Evolutionary conservation across 2,888 invertebrate genomes (phyloP).

Genomic region (Calameuta idolon): DNA sequence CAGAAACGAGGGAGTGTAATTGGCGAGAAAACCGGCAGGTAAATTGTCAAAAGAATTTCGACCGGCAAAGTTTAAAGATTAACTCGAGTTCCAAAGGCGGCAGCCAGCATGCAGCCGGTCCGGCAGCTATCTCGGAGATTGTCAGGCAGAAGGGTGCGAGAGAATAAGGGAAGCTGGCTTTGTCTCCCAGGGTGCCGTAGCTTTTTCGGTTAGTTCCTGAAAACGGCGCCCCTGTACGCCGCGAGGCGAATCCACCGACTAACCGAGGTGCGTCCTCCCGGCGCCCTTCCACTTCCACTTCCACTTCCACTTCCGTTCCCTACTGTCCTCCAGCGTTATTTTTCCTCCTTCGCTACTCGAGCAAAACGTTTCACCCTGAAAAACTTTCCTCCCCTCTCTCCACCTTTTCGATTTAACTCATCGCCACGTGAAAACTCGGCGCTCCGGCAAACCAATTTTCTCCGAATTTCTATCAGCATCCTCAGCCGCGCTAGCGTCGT

Average conservation of each 20-base stretch:
- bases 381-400: neutral
- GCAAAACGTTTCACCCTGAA: neutral
- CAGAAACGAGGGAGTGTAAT: constrained; percentile 18
- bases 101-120: neutral
- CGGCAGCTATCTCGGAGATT: neutral
- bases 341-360: neutral
- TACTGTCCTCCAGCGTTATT: too few relatives aligned
- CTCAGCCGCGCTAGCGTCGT: neutral
- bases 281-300: neutral
- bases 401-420: neutral
- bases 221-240: neutral
- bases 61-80: constrained; percentile 4
- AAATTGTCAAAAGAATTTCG: neutral
- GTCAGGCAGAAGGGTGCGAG: neutral
- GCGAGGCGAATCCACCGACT: neutral
- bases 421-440: neutral
- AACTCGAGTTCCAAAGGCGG: constrained; percentile 3
- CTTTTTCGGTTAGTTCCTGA: neutral
- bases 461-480: neutral
- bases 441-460: neutral
- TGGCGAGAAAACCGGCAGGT: constrained; percentile 6
- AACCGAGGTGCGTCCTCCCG: neutral
- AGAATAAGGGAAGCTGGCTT: neutral
- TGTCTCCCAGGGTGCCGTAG: neutral
- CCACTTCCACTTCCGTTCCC: neutral